Evolutionary conservation across 2,113 vertebrate genomes (phyloP).

Genomic region (Cathartes aura): DNA sequence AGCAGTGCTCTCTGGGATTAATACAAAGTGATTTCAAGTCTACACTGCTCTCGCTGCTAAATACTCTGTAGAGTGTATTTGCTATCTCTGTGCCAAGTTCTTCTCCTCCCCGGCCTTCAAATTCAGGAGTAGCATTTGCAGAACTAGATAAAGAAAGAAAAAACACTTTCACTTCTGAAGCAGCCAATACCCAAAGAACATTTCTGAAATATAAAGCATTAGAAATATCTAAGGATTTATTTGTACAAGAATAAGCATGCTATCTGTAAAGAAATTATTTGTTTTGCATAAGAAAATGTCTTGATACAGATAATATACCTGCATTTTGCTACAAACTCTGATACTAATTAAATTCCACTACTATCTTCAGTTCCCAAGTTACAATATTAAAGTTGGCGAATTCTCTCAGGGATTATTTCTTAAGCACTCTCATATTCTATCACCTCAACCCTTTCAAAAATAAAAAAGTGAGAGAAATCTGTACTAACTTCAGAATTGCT

Average conservation of each 20-base stretch:
- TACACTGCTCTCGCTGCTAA: slow-evolving; percentile 85
- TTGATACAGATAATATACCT: not conserved
- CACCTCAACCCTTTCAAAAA: not conserved
- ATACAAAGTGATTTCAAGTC: slow-evolving; percentile 88
- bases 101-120: slow-evolving; percentile 96
- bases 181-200: not conserved
- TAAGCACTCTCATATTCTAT: not conserved
- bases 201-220: not conserved
- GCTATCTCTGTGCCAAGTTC: slow-evolving; percentile 92
- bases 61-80: slow-evolving; percentile 90
- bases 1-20: slow-evolving; percentile 90
- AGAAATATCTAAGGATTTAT: not conserved
- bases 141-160: slow-evolving; percentile 79
- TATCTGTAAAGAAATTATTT: not conserved
- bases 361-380: not conserved
- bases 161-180: not conserved
- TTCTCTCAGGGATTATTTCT: not conserved
- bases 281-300: not conserved
- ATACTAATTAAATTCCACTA: not conserved
- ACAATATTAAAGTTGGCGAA: not conserved
- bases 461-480: not conserved
- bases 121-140: slow-evolving; percentile 93
- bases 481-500: not conserved
- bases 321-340: not conserved
- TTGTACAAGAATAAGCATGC: not conserved